These are phyloP conservation scores for Stenolophus ochropezus DNA, from an alignment of 2,888 invertebrate genomes.

Conservation along the genomic window DNA sequence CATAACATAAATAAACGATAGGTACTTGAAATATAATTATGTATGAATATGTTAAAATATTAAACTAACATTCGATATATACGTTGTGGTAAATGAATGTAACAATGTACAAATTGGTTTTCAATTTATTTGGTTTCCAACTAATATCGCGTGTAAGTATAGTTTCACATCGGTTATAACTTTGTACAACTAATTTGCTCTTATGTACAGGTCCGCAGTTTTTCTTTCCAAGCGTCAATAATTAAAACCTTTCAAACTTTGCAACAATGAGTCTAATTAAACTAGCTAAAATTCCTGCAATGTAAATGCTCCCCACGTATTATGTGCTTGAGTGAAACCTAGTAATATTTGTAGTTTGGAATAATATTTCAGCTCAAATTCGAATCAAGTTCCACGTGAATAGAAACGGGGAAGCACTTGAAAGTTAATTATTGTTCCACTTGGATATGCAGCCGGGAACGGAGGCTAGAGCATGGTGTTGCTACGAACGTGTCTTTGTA, in stretches of 20 bases:
- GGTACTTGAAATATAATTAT: too few relatives aligned
- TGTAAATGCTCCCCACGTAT: not conserved
- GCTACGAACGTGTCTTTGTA: not conserved
- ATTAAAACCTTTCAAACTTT: conserved; percentile 3
- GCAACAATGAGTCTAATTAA: not conserved
- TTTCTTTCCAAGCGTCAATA: not conserved
- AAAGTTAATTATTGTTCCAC: conserved; percentile 24
- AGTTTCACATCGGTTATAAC: too few relatives aligned
- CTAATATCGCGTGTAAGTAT: too few relatives aligned
- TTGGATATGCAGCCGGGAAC: not conserved
- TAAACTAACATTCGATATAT: too few relatives aligned
- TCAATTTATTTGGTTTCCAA: too few relatives aligned
- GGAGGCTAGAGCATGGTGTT: not conserved
- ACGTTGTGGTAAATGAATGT: too few relatives aligned
- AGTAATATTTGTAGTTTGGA: not conserved
- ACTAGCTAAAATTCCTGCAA: not conserved
- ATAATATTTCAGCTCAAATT: conserved; percentile 1
- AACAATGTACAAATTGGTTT: too few relatives aligned
- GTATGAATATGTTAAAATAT: too few relatives aligned
- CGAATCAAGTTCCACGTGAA: not conserved
- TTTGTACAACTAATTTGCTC: too few relatives aligned
- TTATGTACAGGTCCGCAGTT: not conserved
- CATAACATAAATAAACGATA: too few relatives aligned
- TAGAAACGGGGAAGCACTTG: not conserved
- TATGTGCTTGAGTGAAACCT: not conserved